phyloP scores from a whole-genome alignment of 2,888 invertebrate species.

The Rhogogaster chlorosoma region DNA sequence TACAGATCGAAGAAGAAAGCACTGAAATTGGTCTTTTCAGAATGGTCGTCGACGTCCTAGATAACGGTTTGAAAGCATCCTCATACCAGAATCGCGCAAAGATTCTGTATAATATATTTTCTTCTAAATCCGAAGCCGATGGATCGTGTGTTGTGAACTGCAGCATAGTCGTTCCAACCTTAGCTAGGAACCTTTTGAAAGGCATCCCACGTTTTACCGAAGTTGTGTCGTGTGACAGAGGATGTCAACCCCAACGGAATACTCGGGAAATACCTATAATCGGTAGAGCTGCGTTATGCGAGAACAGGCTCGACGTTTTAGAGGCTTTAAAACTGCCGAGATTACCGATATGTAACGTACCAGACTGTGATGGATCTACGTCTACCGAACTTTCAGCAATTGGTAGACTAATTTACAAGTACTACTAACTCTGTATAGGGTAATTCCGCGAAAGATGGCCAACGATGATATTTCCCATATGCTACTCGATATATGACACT shows the following conservation, averaged over 20 bases:
- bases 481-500: no score
- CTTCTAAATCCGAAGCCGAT: neutral
- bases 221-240: no score
- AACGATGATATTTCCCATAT: no score
- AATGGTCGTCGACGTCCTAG: no score
- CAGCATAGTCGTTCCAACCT: conserved; percentile 5
- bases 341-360: neutral
- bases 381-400: neutral
- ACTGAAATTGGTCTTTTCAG: no score
- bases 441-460: no score
- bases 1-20: neutral
- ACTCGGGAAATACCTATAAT: neutral
- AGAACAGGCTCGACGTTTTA: neutral
- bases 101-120: no score
- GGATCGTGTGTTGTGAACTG: neutral
- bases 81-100: no score
- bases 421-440: neutral
- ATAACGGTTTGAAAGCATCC: no score
- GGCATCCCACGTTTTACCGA: no score
- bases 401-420: neutral
- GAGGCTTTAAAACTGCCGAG: neutral
- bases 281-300: neutral
- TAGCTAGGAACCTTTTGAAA: no score
- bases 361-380: neutral
- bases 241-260: no score